Evolutionary conservation across 2,888 invertebrate species (phyloP), one percentile per base, ranked within the genome.

Genomic region (Camptogramma bilineatum): DNA sequence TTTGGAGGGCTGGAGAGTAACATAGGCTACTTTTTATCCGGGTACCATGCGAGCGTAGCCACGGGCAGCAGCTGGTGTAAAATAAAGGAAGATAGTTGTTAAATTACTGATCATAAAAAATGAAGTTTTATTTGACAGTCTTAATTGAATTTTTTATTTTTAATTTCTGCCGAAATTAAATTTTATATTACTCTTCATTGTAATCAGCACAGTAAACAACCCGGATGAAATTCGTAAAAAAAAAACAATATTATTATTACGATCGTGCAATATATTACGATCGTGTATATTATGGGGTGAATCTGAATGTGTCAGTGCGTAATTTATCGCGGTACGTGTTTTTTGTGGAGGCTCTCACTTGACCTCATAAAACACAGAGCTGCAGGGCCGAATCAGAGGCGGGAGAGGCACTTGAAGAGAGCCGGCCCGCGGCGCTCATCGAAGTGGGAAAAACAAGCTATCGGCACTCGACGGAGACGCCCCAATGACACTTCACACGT

Each of bases 241-340:
- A 86, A 83, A 88, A 83, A 84, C 86, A 86, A 90, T 90, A 90
- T n/a, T n/a, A n/a, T n/a, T 88, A 89, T 89, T 87, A 86, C 86
- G 86, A 85, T 83, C 89, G 87, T 87, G 90, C n/a, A n/a, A n/a
- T 90, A 90, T 88, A 89, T 89, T 87, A 86, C 86, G 86, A 85
- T 83, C 89, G 87, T 87, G 90, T 87, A 85, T 83, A 88, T 91
- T 89, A 90, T 88, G 89, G 88, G 53, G 80, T 81, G 87, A 90
- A 90, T 92, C 91, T 92, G 92, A 91, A 90, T 91, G 91, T 91
- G 92, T 92, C 92, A 91, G 90, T 91, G 88, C 86, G 89, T 90
- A 91, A 93, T 92, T 92, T 92, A 92, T 91, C 82, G 87, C 79
- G 82, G 85, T 86, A 85, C 84, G 88, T 87, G 86, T 91, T 93